A percentile compares a stretch with the other conserved stretches of the same genome.
Evolutionary conservation across 1,140 invertebrate genomes (phyloP).

Genomic region (Pseudomyrmex sp.): DNA sequence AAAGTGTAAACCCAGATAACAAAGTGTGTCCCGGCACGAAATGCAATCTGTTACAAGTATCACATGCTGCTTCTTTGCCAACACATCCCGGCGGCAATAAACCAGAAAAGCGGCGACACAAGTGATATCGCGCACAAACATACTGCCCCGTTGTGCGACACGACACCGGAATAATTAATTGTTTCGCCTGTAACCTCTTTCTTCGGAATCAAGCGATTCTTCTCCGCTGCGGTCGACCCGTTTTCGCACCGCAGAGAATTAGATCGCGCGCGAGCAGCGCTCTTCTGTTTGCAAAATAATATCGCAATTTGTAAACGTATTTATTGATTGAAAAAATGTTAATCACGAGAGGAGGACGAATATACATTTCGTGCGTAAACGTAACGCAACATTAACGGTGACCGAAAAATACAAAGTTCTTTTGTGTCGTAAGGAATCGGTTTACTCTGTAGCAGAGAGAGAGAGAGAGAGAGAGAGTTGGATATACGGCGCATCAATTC

Average conservation of each 20-base stretch:
- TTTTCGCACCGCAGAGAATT: background rate
- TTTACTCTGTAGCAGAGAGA: background rate
- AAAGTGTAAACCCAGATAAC: conserved; percentile 75
- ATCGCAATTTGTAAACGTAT: no score
- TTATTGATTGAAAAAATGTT: background rate
- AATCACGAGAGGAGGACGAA: background rate
- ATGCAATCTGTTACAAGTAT: conserved; percentile 75
- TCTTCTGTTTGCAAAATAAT: no score
- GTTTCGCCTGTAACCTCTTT: conserved; percentile 39
- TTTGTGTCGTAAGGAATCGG: conserved; percentile 24
- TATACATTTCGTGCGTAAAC: background rate
- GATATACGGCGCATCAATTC: conserved; percentile 30
- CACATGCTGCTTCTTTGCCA: conserved; percentile 71
- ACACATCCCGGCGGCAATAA: conserved; percentile 71
- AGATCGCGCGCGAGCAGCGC: no score
- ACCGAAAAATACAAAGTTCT: conserved; percentile 3
- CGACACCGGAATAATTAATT: conserved; percentile 61
- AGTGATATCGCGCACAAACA: conserved; percentile 67
- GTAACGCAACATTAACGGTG: background rate
- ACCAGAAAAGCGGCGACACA: conserved; percentile 70
- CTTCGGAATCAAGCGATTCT: conserved; percentile 27
- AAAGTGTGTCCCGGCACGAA: conserved; percentile 74
- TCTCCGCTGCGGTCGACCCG: background rate
- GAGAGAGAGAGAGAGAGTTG: no score
- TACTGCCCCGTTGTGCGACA: conserved; percentile 55